A percentile compares a stretch with the other conserved stretches of the same genome.
phyloP scores from a whole-genome alignment of 2,797 vertebrate genomes.

The Enteromius fasciolatus region DNA sequence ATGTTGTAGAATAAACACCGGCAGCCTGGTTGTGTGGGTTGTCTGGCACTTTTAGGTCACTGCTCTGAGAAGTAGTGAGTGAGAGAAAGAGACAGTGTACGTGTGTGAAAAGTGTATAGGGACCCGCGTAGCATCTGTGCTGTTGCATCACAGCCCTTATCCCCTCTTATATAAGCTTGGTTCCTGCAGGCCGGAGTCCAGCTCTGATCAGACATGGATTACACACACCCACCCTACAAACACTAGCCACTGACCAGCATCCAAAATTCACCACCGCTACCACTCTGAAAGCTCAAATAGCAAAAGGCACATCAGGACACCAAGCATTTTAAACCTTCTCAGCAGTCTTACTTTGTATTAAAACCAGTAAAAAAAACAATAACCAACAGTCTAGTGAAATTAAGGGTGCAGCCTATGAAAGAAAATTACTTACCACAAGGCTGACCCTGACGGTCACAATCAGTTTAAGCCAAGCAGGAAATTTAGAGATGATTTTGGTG shows the following conservation, averaged over 20 bases:
- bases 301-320: neutral
- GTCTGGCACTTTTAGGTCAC: constrained; percentile 32
- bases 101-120: constrained; percentile 23
- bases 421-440: constrained; percentile 84
- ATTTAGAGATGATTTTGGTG: constrained; percentile 87
- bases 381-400: neutral
- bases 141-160: constrained; percentile 43
- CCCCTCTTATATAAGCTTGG: constrained; percentile 44
- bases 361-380: neutral
- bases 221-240: constrained; percentile 15
- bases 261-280: neutral
- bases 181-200: constrained; percentile 38
- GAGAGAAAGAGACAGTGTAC: constrained; percentile 11
- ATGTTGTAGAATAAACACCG: constrained; percentile 20
- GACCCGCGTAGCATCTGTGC: constrained; percentile 37
- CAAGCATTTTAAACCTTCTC: neutral
- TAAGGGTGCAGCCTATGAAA: neutral
- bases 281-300: neutral
- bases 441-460: constrained; percentile 93
- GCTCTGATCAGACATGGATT: constrained; percentile 48
- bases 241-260: constrained; percentile 6
- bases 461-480: constrained; percentile 94
- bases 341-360: neutral
- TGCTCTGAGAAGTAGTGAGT: neutral
- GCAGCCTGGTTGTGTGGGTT: constrained; percentile 24